Base-by-base conservation (phyloP, 2,888 invertebrate species). In the Tryphoninae sp. region DNA sequence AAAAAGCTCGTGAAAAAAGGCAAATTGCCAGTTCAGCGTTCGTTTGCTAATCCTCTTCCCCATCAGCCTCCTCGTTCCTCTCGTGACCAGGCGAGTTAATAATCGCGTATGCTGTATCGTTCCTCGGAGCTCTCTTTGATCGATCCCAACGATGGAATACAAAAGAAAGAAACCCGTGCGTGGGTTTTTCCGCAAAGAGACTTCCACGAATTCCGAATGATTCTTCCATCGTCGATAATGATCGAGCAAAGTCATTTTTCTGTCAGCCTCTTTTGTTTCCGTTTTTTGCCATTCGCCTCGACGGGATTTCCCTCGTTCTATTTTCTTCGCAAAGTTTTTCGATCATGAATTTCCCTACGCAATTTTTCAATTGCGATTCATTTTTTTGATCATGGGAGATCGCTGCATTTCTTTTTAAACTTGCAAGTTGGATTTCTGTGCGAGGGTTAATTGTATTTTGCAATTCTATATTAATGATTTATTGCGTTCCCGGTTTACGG, bases 11-110 rank as follows among this genome's bases (percentile, higher is more conserved):
- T 64, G 62, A 26, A 59, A 80, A 80, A 69, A 7, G 40, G 49
- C 22, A 75, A 71, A 68, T 75, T 75, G 58, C 64, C 49, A 75
- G 51, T 58, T 71, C 74, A 49, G 75, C 11, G 19, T 59, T 59
- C 23, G 33, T 33, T 13, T 11, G 16, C 19, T 11, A 19, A 40
- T 51, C 22, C 59, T 22, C 11, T 22, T 33, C 26, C 26, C 26
- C 26, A 2, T 67, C 45, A 23, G 33, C 33, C 6, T 33, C 33
- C 6, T 33, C 33, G 33, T 33, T 33, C 65, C 23, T 26, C n/a
- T 49, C 23, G 49, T 49, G 45, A 49, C 26, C 45, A 8, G 26
- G 11, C 9, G 26, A 11, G 16, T 26, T 22, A 16, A 26, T 74
- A 65, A 74, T 58, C 45, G 42, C 16, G 45, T 19, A 22, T 45